Percentiles rank a stretch among this genome's conserved stretches.
phyloP scores from a whole-genome alignment of 2,888 invertebrate species.

The Sarcophaga carnaria region DNA sequence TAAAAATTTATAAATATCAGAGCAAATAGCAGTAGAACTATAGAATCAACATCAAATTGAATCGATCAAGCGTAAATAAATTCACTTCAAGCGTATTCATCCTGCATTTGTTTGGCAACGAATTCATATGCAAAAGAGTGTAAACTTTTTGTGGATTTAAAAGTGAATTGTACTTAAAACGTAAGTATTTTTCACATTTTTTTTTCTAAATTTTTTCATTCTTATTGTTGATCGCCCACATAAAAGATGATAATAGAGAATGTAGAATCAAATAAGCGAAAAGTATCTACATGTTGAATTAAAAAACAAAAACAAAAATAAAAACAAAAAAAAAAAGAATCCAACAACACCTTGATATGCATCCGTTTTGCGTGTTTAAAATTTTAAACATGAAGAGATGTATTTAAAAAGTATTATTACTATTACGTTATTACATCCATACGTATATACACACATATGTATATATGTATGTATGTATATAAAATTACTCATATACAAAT shows the following conservation, averaged over 20 bases:
- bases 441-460: not conserved
- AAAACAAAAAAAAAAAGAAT: constrained; percentile 9
- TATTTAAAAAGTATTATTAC: constrained; percentile 33
- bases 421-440: constrained; percentile 50
- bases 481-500: too few species aligned
- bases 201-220: not conserved
- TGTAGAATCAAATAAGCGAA: constrained; percentile 45
- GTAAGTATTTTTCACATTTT: constrained; percentile 46
- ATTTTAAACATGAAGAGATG: constrained; percentile 56
- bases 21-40: not conserved
- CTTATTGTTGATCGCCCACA: constrained; percentile 39
- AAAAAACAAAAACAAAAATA: constrained; percentile 32
- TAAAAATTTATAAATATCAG: constrained; percentile 27
- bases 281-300: constrained; percentile 20
- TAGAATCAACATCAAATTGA: constrained; percentile 1
- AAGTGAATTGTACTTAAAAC: constrained; percentile 50
- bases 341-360: constrained; percentile 57
- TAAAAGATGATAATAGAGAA: constrained; percentile 35
- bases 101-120: constrained; percentile 1
- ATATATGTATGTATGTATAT: not conserved
- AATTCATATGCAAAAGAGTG: constrained; percentile 35
- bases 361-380: constrained; percentile 66
- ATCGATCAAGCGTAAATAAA: constrained; percentile 38
- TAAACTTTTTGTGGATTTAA: constrained; percentile 36
- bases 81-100: constrained; percentile 24